These are phyloP conservation scores for Carcharodon carcharias DNA, from an alignment of 2,797 vertebrate genomes.

Conservation along the genomic window DNA sequence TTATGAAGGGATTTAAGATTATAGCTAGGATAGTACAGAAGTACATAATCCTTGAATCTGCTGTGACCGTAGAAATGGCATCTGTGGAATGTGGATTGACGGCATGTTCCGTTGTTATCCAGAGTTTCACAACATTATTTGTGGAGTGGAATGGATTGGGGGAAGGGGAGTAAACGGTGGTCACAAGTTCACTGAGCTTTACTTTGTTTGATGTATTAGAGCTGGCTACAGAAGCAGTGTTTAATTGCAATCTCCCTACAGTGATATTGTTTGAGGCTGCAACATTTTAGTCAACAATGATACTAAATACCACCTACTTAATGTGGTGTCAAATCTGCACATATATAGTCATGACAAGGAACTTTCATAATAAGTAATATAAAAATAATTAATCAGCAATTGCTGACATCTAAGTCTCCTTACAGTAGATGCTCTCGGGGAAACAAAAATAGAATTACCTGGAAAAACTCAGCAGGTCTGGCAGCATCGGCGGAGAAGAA, in stretches of 20 bases:
- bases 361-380: background rate
- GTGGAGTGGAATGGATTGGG: background rate
- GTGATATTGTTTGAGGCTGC: background rate
- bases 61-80: background rate
- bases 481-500: too few relatives aligned
- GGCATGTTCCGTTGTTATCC: background rate
- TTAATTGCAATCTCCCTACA: background rate
- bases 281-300: background rate
- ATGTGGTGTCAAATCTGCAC: background rate
- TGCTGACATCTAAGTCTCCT: background rate
- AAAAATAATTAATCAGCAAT: background rate
- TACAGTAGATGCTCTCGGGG: background rate
- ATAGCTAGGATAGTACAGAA: too few relatives aligned
- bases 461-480: too few relatives aligned
- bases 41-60: background rate
- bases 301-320: background rate
- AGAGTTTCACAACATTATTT: background rate
- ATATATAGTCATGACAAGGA: background rate
- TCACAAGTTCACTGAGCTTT: background rate
- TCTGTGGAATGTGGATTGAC: slow-evolving; percentile 7
- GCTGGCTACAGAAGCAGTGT: background rate
- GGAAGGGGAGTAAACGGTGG: background rate
- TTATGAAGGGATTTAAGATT: background rate
- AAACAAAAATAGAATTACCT: too few relatives aligned
- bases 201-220: background rate